A percentile compares a stretch with the other conserved stretches of the same genome.
Conservation (phyloP, 2,113 vertebrate species). For the Oreochromis niloticus region DNA sequence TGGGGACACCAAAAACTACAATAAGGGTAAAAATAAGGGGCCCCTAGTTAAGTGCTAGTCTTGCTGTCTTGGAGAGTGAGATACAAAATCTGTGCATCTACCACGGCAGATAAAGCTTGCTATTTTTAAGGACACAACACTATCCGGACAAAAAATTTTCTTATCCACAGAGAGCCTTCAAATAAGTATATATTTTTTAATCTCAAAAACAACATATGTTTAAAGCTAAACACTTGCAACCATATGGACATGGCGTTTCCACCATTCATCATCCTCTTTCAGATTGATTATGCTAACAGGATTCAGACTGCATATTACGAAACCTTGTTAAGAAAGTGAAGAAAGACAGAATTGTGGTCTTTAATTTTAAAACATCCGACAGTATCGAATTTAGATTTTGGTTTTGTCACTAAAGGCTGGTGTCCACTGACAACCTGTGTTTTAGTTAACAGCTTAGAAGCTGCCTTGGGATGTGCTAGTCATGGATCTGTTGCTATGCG, state of each 20-base stretch:
- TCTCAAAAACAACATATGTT: background rate
- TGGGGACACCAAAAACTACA: background rate
- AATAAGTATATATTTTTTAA: background rate
- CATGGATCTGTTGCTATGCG: slow-evolving; percentile 56
- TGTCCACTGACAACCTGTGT: slow-evolving; percentile 29
- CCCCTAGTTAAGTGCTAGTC: background rate
- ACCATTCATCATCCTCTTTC: background rate
- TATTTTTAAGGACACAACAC: slow-evolving; percentile 19
- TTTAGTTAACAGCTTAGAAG: slow-evolving; percentile 31
- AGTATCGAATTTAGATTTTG: slow-evolving; percentile 16
- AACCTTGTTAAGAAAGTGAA: slow-evolving; percentile 26
- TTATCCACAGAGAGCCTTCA: background rate
- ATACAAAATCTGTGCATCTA: background rate
- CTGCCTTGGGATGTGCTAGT: slow-evolving; percentile 13
- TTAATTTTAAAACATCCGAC: slow-evolving; percentile 35
- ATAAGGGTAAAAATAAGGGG: background rate
- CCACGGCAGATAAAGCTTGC: background rate
- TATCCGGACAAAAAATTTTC: background rate
- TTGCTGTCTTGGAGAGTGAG: background rate
- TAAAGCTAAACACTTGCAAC: background rate
- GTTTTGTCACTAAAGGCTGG: slow-evolving; percentile 24
- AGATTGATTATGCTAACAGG: slow-evolving; percentile 13
- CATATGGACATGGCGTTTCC: background rate
- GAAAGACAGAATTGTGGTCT: background rate
- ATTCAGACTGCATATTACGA: slow-evolving; percentile 9